Evolutionary conservation across 2,797 vertebrate genomes (phyloP).

Genomic region (Botia kubotai): DNA sequence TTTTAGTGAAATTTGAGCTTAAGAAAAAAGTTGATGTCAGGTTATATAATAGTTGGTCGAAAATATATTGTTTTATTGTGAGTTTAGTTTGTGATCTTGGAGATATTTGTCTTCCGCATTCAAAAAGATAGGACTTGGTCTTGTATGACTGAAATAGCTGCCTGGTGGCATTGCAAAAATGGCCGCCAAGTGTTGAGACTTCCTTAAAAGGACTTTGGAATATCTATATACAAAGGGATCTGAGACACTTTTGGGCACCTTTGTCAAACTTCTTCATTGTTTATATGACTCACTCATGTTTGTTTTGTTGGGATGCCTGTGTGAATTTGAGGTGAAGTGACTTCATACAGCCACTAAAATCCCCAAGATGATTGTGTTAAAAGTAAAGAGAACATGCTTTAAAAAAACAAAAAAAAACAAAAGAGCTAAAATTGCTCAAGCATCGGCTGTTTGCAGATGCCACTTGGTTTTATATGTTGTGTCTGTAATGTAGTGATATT

Average conservation of each 20-base stretch:
- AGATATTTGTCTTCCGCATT: no score
- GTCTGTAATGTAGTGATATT: neutral
- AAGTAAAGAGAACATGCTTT: slow-evolving; percentile 26
- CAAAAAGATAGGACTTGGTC: no score
- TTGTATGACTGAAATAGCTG: no score
- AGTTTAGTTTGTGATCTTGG: no score
- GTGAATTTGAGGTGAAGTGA: neutral
- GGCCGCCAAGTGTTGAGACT: no score
- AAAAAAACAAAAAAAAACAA: slow-evolving; percentile 29
- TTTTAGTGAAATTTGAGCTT: no score
- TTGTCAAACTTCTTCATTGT: neutral
- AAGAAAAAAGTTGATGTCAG: no score
- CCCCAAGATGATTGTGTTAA: neutral
- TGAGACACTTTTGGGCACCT: neutral
- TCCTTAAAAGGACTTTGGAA: no score
- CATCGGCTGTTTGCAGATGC: neutral
- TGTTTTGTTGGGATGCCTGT: no score
- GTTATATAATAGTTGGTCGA: no score
- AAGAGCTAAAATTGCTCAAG: neutral
- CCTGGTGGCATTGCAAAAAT: no score
- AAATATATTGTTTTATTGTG: no score
- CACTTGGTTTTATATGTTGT: neutral
- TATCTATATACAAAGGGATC: neutral
- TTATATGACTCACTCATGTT: neutral
- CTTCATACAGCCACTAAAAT: neutral